These are phyloP conservation scores for Choristoneura fumiferana DNA, from an alignment of 1,140 invertebrate genomes.

Conservation along the genomic window DNA sequence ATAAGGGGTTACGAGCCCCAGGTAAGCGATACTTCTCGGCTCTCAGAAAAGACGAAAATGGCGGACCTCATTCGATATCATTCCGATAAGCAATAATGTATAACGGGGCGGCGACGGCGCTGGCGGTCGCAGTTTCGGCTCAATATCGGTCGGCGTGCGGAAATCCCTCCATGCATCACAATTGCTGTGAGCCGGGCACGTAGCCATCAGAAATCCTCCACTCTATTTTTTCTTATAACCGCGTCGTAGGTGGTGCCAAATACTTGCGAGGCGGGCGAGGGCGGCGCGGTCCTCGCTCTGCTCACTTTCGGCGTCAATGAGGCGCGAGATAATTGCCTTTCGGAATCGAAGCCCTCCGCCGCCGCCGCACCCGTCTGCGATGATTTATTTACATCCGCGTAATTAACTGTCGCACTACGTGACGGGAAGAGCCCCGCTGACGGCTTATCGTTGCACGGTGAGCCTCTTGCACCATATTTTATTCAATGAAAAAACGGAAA, in stretches of 20 bases:
- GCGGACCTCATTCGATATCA: conserved; percentile 49
- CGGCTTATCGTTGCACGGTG: conserved; percentile 64
- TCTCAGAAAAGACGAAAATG: conserved; percentile 38
- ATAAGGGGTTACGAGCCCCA: conserved; percentile 30
- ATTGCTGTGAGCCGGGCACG: conserved; percentile 48
- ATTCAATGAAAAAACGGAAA: conserved; percentile 58
- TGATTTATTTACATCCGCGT: conserved; percentile 77
- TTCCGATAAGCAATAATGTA: conserved; percentile 51
- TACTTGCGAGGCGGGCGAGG: conserved; percentile 44
- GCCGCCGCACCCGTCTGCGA: conserved; percentile 63
- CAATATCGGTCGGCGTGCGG: conserved; percentile 44
- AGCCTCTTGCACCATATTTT: conserved; percentile 61
- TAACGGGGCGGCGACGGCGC: conserved; percentile 29
- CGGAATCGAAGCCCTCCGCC: conserved; percentile 62
- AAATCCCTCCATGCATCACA: conserved; percentile 56
- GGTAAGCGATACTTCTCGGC: conserved; percentile 36
- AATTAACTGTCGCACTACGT: conserved; percentile 77
- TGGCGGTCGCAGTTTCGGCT: conserved; percentile 36
- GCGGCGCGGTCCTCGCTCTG: conserved; percentile 36
- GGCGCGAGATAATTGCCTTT: conserved; percentile 73
- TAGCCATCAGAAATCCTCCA: conserved; percentile 51
- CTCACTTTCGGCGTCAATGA: conserved; percentile 71
- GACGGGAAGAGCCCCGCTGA: conserved; percentile 67
- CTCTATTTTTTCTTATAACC: conserved; percentile 57
- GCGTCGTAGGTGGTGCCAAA: conserved; percentile 51